Conservation (phyloP, 2,113 vertebrate genomes). For the Solea senegalensis region DNA sequence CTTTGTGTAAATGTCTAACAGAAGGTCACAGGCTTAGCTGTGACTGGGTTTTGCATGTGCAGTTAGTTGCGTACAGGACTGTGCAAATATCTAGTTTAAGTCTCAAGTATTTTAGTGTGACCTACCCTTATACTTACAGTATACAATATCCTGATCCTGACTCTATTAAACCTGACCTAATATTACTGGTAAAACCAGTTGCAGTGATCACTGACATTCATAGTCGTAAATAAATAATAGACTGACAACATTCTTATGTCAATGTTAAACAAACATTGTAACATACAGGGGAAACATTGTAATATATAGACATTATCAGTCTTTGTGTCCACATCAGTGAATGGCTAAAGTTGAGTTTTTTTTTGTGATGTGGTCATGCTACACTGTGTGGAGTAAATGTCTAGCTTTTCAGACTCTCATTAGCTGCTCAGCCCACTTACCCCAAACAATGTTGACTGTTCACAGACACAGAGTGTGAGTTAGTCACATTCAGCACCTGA, state of each 20-base stretch:
- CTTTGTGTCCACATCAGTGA: background rate
- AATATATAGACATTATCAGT: background rate
- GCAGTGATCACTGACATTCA: no score
- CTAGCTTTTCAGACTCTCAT: constrained; percentile 41
- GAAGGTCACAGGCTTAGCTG: background rate
- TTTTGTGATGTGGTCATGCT: constrained; percentile 12
- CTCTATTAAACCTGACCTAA: no score
- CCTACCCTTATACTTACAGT: no score
- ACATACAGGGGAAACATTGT: background rate
- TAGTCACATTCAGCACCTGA: constrained; percentile 70
- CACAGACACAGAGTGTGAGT: constrained; percentile 36
- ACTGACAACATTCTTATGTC: no score
- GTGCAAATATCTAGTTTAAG: no score
- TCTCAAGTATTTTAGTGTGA: no score
- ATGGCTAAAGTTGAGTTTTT: background rate
- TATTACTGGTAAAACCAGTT: no score
- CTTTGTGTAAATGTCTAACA: background rate
- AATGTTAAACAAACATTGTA: no score
- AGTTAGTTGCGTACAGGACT: no score
- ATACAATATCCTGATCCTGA: no score
- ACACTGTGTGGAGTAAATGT: constrained; percentile 32
- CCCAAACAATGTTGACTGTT: constrained; percentile 51
- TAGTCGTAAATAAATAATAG: no score
- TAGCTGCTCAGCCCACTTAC: constrained; percentile 69
- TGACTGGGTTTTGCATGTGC: background rate